Base-by-base conservation (phyloP, 2,113 vertebrate genomes). In the Eolophus roseicapilla region DNA sequence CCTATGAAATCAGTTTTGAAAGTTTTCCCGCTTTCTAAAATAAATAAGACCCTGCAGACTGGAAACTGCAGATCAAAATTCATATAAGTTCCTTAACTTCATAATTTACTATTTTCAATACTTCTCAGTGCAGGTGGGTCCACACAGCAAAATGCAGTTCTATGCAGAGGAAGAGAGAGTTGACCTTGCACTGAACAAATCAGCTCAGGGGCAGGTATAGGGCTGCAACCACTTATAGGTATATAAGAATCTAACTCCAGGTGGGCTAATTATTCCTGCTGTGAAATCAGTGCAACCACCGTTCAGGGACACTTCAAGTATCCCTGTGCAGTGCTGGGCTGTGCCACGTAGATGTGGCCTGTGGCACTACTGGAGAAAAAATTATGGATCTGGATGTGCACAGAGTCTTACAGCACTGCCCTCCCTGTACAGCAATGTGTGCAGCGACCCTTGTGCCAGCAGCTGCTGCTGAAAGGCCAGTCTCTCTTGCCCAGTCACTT, bases 1-100 rank as follows among this genome's bases (percentile, higher is more conserved):
- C 75, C 69, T 84, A 82, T 81, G 62, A 95, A 92, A 89, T 74
- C 21, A 39, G 49, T 71, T 67, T 93, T 88, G 71, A 97, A 95
- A 92, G 11, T 31, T 62, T 79, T 86, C 44, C 39, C 37, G 46
- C 7, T 82, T 90, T 91, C 33, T 88, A 86, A 88, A 88, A 83
- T 47, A 89, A 93, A 5, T 82, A 95, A 86, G 65, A 90, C 12
- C 43, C 43, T 50, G 57, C 27, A 84, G 83, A 84, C 50, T 4
- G 15, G 76, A 83, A 89, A 62, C n/a, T 13, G 16, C 65, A 80
- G 23, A 94, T 52, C 37, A 93, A 91, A 91, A 93, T 2, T n/a
- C 28, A 70, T 64, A 13, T 5, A 10, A 78, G 39, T 18, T 28
- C 64, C 57, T 55, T 75, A 92, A 68, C 25, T 10, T 60, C 1